phyloP scores from a whole-genome alignment of 2,113 vertebrate species.

The Brachypteracias leptosomus region DNA sequence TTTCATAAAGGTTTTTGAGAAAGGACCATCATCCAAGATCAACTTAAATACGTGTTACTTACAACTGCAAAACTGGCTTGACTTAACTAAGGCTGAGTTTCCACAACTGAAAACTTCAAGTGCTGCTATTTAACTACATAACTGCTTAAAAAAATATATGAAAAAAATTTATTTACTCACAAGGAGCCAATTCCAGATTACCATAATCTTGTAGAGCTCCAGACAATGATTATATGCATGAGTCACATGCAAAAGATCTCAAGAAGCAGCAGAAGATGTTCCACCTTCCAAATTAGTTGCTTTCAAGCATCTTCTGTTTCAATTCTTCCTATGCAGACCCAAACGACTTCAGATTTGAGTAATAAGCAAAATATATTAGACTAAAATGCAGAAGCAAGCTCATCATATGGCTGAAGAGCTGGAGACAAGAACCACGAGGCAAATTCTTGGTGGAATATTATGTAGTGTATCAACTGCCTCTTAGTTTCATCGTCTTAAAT shows the following conservation, averaged over 20 bases:
- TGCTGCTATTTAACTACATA: background rate
- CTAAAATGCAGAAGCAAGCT: background rate
- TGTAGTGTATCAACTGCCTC: fast-evolving
- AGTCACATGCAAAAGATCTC: background rate
- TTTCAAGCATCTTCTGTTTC: background rate
- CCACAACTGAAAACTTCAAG: background rate
- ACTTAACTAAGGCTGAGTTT: background rate
- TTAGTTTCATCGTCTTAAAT: background rate
- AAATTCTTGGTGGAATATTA: background rate
- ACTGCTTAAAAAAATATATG: background rate
- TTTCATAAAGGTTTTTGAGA: background rate
- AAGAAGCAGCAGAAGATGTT: background rate
- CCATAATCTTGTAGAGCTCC: background rate
- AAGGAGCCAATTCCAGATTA: background rate
- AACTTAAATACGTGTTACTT: background rate
- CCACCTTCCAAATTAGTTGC: background rate
- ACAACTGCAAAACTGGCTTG: background rate
- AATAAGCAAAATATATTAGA: background rate
- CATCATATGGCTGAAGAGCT: background rate
- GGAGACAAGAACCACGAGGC: background rate
- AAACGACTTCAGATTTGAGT: background rate
- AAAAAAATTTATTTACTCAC: background rate
- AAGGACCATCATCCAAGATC: background rate
- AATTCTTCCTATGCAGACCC: background rate
- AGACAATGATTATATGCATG: background rate